Percentiles rank a stretch among this genome's conserved stretches.
Evolutionary conservation across 2,888 invertebrate species (phyloP).

Genomic region (Apotomis capreana): DNA sequence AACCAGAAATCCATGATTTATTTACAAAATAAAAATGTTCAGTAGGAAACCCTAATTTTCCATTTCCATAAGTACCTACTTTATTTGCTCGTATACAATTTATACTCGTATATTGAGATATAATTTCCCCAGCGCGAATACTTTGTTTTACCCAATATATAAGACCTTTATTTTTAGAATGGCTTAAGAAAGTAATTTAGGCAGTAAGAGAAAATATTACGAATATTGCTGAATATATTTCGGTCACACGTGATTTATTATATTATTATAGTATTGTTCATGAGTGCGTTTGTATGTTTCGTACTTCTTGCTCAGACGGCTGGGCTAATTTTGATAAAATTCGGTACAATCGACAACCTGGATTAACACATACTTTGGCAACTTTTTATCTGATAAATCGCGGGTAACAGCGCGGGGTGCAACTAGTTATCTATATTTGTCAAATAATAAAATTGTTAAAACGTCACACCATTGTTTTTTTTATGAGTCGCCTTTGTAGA

Average conservation of each 20-base stretch:
- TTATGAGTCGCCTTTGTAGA: too few relatives aligned
- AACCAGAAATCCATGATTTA: too few relatives aligned
- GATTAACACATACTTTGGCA: too few relatives aligned
- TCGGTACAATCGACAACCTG: too few relatives aligned
- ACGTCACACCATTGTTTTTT: too few relatives aligned
- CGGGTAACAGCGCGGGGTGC: too few relatives aligned
- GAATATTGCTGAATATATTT: background rate
- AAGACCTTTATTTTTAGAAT: background rate
- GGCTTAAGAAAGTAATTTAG: background rate
- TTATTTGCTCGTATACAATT: background rate
- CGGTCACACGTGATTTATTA: background rate
- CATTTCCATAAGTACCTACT: background rate
- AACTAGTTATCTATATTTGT: too few relatives aligned
- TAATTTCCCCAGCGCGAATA: background rate
- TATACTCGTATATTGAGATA: background rate
- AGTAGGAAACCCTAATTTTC: background rate
- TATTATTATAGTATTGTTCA: background rate
- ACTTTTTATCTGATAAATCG: too few relatives aligned
- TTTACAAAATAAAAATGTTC: background rate
- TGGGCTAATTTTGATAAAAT: too few relatives aligned
- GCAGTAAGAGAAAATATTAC: background rate
- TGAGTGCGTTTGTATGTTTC: too few relatives aligned
- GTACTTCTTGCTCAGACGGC: too few relatives aligned
- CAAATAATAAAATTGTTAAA: too few relatives aligned
- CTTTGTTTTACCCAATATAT: background rate